Evolutionary conservation across 2,113 vertebrate species (phyloP).

Genomic region (Pterocles burchelli): DNA sequence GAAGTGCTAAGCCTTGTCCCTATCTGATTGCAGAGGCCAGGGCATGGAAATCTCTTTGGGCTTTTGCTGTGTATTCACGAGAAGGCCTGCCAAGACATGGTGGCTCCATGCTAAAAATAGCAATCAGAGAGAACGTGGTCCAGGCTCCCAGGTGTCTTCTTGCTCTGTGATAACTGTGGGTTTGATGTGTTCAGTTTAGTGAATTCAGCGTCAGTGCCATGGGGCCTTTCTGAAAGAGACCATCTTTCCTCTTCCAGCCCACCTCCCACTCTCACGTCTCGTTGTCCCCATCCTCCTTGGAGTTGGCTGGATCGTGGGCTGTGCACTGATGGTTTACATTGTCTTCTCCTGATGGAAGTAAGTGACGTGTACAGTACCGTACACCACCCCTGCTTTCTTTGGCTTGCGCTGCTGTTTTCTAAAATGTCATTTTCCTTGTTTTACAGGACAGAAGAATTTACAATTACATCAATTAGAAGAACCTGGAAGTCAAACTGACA

Average conservation of each 20-base stretch:
- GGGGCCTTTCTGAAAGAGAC: not conserved
- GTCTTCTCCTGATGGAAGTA: slow-evolving; percentile 77
- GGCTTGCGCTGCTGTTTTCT: not conserved
- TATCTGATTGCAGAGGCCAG: not conserved
- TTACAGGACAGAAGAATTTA: slow-evolving; percentile 67
- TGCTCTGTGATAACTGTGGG: not conserved
- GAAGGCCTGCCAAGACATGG: not conserved
- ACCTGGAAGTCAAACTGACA: not conserved
- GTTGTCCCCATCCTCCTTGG: slow-evolving; percentile 75
- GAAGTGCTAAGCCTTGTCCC: not conserved
- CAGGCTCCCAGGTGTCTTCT: not conserved
- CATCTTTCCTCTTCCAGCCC: slow-evolving; percentile 20
- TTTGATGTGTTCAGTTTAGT: not conserved
- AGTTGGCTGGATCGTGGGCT: slow-evolving; percentile 81
- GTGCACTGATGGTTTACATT: slow-evolving; percentile 76
- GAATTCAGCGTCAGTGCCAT: accelerated
- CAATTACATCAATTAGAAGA: slow-evolving; percentile 21
- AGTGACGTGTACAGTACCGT: not conserved
- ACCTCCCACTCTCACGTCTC: slow-evolving; percentile 29
- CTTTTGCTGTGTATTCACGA: not conserved
- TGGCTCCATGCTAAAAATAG: not conserved
- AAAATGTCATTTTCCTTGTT: slow-evolving; percentile 3
- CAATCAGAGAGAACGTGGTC: not conserved
- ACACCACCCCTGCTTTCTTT: not conserved
- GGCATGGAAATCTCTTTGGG: not conserved